phyloP scores from a whole-genome alignment of 1,140 invertebrate genomes.

The Micrasema minimum region DNA sequence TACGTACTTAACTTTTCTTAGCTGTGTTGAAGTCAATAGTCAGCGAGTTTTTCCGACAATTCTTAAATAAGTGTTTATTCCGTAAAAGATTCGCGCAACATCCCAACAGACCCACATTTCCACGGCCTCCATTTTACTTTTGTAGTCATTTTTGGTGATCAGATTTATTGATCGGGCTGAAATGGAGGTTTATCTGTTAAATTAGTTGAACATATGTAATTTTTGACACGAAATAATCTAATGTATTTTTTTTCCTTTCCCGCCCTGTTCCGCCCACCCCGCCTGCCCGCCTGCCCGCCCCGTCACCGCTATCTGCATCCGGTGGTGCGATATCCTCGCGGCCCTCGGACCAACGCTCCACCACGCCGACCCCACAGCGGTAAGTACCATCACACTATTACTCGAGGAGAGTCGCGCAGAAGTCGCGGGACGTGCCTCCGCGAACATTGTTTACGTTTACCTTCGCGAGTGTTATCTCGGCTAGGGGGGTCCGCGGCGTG shows the following conservation, averaged over 20 bases:
- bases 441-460: slow-evolving; percentile 18
- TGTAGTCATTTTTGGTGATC: too few relatives aligned
- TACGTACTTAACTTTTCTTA: too few relatives aligned
- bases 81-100: too few relatives aligned
- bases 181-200: too few relatives aligned
- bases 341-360: slow-evolving; percentile 26
- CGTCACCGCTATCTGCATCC: slow-evolving; percentile 48
- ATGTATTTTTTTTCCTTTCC: slow-evolving; percentile 30
- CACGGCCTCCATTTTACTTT: too few relatives aligned
- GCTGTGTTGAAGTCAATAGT: too few relatives aligned
- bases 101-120: too few relatives aligned
- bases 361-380: slow-evolving; percentile 45
- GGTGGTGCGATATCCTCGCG: slow-evolving; percentile 39
- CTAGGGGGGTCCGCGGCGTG: slow-evolving; percentile 7
- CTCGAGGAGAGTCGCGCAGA: slow-evolving; percentile 8
- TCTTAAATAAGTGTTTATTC: too few relatives aligned
- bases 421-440: slow-evolving; percentile 5
- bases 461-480: background rate
- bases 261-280: slow-evolving; percentile 27
- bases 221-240: slow-evolving; percentile 13
- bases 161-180: too few relatives aligned
- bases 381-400: slow-evolving; percentile 43
- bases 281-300: slow-evolving; percentile 13
- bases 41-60: too few relatives aligned
- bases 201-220: too few relatives aligned